Evolutionary conservation across 2,113 vertebrate species (phyloP).

Genomic region (Eurypyga helias): DNA sequence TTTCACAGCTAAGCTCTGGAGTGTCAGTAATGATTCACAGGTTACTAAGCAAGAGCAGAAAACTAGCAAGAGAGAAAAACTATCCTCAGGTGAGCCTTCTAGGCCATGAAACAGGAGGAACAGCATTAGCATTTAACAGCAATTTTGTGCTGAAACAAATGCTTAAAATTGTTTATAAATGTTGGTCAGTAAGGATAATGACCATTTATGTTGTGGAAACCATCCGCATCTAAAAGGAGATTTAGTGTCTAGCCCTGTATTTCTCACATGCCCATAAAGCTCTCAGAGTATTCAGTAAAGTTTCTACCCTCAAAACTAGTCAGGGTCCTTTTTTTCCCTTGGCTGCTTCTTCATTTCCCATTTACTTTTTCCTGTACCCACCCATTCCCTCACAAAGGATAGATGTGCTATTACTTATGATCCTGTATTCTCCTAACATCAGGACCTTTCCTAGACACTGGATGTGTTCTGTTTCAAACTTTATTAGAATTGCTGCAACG

Average conservation of each 20-base stretch:
- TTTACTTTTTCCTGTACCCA: neutral
- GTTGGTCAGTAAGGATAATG: neutral
- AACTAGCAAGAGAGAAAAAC: conserved; percentile 20
- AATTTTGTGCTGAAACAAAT: conserved; percentile 1
- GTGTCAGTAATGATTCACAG: conserved; percentile 72
- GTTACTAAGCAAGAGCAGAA: conserved; percentile 63
- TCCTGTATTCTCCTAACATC: neutral
- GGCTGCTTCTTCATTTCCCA: neutral
- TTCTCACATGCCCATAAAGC: neutral
- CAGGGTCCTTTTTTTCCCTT: neutral
- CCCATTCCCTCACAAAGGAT: neutral
- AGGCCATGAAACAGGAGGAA: conserved; percentile 4
- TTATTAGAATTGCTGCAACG: neutral
- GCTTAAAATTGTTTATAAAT: neutral
- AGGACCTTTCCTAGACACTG: neutral
- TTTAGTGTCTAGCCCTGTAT: neutral
- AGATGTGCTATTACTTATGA: neutral
- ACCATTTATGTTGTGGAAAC: neutral
- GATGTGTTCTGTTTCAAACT: neutral
- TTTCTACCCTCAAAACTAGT: neutral
- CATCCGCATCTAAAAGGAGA: neutral
- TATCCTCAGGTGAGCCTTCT: conserved; percentile 2
- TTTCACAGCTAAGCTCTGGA: conserved; percentile 70
- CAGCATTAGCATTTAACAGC: neutral
- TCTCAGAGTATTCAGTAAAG: neutral